Base-by-base conservation (phyloP, 2,888 invertebrate genomes). In the Lasioglossum malachurum region DNA sequence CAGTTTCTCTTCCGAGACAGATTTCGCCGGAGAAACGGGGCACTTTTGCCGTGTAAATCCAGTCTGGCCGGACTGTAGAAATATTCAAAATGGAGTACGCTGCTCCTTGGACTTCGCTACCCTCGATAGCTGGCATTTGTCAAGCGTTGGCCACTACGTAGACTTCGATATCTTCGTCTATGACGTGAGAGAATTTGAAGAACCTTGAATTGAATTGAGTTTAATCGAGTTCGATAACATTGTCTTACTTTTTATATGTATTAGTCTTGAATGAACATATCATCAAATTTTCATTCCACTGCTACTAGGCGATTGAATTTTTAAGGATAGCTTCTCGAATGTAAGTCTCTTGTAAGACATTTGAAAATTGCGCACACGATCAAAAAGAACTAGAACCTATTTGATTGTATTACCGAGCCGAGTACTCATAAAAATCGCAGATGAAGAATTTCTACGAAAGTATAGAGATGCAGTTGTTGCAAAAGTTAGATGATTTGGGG, bases 31-130 rank as follows among this genome's bases (percentile, higher is more conserved):
- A 19, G 38, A 75, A 44, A 27, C 35, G 23, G 10, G 44, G 4
- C 57, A 78, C 46, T 76, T 80, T 53, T 53, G 31, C 14, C 31
- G 35, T 23, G 71, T 72, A 78, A 35, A 79, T 53, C 41, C 23
- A 5, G 67, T 7, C 71, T 38, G n/a, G 71, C 1, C 2, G 23
- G 12, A 38, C 16, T 12, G 16, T 4, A 41, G 14, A 41, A 41
- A 53, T 23, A 27, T 10, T 41, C 41, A 69, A 67, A 53, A 41
- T 69, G 23, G 57, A 44, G 31, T 16, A 16, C n/a, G 23, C 4
- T 35, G 44, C 60, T 64, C 46, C 16, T 64, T 19, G 60, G 19
- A 71, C 41, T 19, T 10, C 14, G 10, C 8, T 16, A 10, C 44
- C 14, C n/a, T 14, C 10, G 67, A 23, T n/a, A 57, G 57, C 57